Base-by-base conservation (phyloP, 2,888 invertebrate genomes). In the Plagiodera versicolora region DNA sequence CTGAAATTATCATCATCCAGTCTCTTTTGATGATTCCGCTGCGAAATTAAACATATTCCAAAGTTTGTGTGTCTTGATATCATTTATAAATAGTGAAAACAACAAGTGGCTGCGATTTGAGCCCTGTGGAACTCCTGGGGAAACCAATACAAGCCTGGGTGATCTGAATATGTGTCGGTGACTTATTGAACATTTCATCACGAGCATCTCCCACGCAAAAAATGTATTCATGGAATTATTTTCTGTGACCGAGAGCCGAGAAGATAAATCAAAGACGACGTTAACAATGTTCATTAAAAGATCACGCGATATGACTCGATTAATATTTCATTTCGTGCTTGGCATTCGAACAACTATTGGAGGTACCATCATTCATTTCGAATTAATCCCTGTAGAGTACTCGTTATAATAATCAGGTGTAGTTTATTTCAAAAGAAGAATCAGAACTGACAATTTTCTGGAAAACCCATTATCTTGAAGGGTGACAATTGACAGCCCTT, bases 261-360 rank as follows among this genome's bases (percentile, higher is more conserved):
- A 24, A 17, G 39, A 56, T 61, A 61, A 61, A 61, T 61, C 54
- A 61, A 57, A 57, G 47, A 61, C 57, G 61, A 61, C 61, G 50
- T 54, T n/a, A 54, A 61, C 57, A 61, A 30, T 57, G 57, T 50
- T 57, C 57, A 54, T 57, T 61, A 53, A 54, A 32, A 35, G 53
- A 54, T 53, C 61, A 61, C 57, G 61, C 61, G 49, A 61, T 61
- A 47, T 18, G 19, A 16, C 18, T 47, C 14, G 9, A 32, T 28
- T 28, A 20, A 28, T 48, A 56, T 56, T 48, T 35, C 10, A 20
- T 56, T 32, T 32, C 32, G 19, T 48, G n/a, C 46, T 16, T 56
- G 30, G 47, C 32, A 47, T 11, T 55, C 17, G 46, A 46, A 30
- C 47, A 20, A 18, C n/a, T n/a, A n/a, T n/a, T n/a, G n/a, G 19